Evolutionary conservation across 2,888 invertebrate genomes (phyloP).

Genomic region (Heliconius erato): DNA sequence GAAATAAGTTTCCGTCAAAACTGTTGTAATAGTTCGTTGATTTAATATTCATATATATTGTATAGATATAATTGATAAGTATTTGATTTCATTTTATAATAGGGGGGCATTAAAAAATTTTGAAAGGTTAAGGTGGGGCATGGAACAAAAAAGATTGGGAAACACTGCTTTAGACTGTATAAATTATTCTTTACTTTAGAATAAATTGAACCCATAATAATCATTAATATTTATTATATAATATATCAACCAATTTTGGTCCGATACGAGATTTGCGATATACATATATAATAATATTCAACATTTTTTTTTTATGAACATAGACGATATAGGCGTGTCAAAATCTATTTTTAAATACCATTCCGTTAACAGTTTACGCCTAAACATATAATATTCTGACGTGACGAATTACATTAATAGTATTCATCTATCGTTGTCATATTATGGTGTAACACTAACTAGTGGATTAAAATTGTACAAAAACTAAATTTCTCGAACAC

Average conservation of each 20-base stretch:
- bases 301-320: conserved; percentile 32
- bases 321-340: conserved; percentile 40
- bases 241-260: conserved; percentile 29
- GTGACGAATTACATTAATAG: conserved; percentile 14
- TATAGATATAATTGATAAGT: too few relatives aligned
- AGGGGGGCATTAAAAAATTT: too few relatives aligned
- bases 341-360: conserved; percentile 59
- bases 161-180: neutral
- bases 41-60: too few relatives aligned
- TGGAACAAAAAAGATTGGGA: too few relatives aligned
- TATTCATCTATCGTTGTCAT: conserved; percentile 52
- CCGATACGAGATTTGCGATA: conserved; percentile 27
- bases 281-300: conserved; percentile 31
- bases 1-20: too few relatives aligned
- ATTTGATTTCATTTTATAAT: too few relatives aligned
- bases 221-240: conserved; percentile 8
- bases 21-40: too few relatives aligned
- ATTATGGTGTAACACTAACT: conserved; percentile 67
- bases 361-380: conserved; percentile 59
- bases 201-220: conserved; percentile 12
- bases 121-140: too few relatives aligned
- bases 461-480: conserved; percentile 81
- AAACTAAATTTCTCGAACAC: conserved; percentile 77
- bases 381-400: conserved; percentile 50
- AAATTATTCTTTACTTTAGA: conserved; percentile 26